Percentiles rank a stretch among this genome's conserved stretches.
These are phyloP conservation scores for Clarias gariepinus DNA, from an alignment of 2,113 vertebrate species.

Conservation along the genomic window DNA sequence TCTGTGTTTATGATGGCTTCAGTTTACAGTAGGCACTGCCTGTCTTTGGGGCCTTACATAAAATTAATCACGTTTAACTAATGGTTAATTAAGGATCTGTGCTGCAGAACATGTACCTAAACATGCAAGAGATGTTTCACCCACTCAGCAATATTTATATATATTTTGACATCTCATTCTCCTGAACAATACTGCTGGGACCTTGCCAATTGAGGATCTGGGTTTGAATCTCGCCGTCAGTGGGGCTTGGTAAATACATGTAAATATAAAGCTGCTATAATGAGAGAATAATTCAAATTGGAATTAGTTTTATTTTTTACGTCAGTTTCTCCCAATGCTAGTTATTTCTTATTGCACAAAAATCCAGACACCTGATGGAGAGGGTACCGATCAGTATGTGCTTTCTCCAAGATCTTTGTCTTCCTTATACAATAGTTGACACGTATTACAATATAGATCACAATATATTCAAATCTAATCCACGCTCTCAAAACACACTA, in stretches of 20 bases:
- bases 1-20: background rate
- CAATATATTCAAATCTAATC: background rate
- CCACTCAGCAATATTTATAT: background rate
- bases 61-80: background rate
- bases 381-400: background rate
- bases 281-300: too few species aligned
- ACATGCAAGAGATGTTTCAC: background rate
- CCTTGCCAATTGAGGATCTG: background rate
- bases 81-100: background rate
- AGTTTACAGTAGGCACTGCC: background rate
- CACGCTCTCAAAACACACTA: background rate
- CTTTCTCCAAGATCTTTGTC: background rate
- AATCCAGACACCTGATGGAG: background rate
- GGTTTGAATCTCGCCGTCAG: too few species aligned
- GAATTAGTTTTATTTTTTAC: background rate
- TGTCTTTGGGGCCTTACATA: background rate
- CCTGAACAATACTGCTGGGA: background rate
- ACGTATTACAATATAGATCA: background rate
- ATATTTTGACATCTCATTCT: slow-evolving; percentile 2
- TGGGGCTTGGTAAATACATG: too few species aligned
- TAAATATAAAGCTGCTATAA: too few species aligned
- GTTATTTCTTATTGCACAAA: background rate
- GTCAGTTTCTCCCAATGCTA: background rate
- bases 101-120: background rate
- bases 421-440: background rate